These are phyloP conservation scores for Amblyjoppa fuscipennis DNA, from an alignment of 2,888 invertebrate species.

Conservation along the genomic window DNA sequence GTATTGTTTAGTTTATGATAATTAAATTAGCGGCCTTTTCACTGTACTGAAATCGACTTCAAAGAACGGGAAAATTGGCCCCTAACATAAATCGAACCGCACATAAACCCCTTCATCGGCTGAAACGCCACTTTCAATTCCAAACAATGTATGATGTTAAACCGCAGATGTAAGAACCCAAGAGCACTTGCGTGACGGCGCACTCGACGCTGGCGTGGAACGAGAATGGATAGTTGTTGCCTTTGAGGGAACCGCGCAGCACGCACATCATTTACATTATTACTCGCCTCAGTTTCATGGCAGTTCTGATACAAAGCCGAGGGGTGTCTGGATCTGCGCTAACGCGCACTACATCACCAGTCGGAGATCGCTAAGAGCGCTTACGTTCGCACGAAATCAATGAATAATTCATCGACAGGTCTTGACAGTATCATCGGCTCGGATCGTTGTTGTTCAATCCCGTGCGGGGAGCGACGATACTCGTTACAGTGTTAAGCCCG, in stretches of 20 bases:
- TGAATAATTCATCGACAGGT: slow-evolving; percentile 43
- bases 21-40: too few species aligned
- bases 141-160: not conserved
- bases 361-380: slow-evolving; percentile 13
- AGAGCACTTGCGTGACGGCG: slow-evolving; percentile 48
- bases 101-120: not conserved
- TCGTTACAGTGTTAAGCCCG: too few species aligned
- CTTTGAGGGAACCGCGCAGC: slow-evolving; percentile 42
- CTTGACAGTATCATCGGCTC: slow-evolving; percentile 28
- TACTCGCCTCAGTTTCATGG: slow-evolving; percentile 5
- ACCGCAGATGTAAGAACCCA: not conserved
- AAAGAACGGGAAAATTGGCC: not conserved
- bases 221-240: slow-evolving; percentile 41
- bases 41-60: not conserved
- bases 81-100: not conserved
- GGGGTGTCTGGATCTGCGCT: slow-evolving; percentile 16
- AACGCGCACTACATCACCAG: slow-evolving; percentile 13
- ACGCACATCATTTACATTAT: slow-evolving; percentile 58
- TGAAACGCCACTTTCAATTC: not conserved
- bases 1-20: too few species aligned
- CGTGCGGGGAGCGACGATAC: not conserved
- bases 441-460: slow-evolving; percentile 11
- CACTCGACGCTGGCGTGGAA: slow-evolving; percentile 36
- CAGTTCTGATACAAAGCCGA: not conserved
- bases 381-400: slow-evolving; percentile 25